Evolutionary conservation across 1,140 invertebrate species (phyloP).

Genomic region (Schlechtendalia chinensis): DNA sequence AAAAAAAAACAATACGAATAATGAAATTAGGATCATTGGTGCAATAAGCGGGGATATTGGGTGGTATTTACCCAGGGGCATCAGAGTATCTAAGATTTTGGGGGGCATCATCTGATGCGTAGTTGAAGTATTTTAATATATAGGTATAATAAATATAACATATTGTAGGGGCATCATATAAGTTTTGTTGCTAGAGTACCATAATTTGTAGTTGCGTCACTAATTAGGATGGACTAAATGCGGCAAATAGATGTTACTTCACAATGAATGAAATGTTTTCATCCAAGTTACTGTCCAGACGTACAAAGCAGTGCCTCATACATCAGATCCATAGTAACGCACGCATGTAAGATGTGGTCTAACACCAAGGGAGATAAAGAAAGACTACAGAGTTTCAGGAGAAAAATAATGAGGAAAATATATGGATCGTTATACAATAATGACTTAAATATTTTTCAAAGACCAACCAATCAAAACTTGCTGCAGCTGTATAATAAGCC

Average conservation of each 20-base stretch:
- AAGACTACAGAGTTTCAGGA: background rate
- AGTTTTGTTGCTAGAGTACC: too few relatives aligned
- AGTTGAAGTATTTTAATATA: too few relatives aligned
- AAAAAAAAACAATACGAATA: background rate
- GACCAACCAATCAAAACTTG: background rate
- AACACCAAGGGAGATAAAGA: background rate
- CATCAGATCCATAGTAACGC: conserved; percentile 41
- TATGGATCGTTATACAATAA: background rate
- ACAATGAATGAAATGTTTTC: background rate
- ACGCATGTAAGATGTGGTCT: conserved; percentile 50
- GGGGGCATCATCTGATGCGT: too few relatives aligned
- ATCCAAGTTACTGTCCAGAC: background rate
- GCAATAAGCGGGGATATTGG: too few relatives aligned
- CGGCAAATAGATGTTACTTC: conserved; percentile 19
- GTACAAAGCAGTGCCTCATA: background rate
- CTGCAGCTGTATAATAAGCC: background rate
- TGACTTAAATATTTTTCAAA: background rate
- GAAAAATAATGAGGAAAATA: background rate
- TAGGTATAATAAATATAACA: too few relatives aligned
- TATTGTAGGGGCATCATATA: too few relatives aligned
- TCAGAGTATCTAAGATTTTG: too few relatives aligned
- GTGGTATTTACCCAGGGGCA: too few relatives aligned
- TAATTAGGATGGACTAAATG: too few relatives aligned
- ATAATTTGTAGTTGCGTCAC: too few relatives aligned
- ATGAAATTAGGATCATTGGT: conserved; percentile 13